phyloP scores from a whole-genome alignment of 2,888 invertebrate genomes.

The Vandiemenella viatica region DNA sequence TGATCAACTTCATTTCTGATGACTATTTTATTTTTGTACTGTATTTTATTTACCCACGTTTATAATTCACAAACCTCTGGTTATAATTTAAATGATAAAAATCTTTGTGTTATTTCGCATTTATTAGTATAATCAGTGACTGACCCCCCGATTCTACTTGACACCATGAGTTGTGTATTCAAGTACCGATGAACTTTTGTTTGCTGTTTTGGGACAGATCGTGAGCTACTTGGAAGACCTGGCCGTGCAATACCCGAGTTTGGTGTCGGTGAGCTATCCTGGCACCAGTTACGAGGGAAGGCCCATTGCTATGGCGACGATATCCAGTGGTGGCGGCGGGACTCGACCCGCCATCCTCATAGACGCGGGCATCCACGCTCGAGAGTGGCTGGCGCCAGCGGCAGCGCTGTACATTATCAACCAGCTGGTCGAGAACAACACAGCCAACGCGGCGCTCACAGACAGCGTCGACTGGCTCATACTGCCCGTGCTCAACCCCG shows the following conservation, averaged over 20 bases:
- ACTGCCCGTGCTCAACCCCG: slow-evolving; percentile 52
- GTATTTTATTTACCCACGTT: no score
- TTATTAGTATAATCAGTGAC: no score
- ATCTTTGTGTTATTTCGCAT: no score
- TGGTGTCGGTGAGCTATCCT: slow-evolving; percentile 37
- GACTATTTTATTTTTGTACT: no score
- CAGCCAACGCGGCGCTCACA: slow-evolving; percentile 36
- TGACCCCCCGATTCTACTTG: no score
- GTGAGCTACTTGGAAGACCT: slow-evolving; percentile 35
- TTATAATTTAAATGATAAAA: no score
- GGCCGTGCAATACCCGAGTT: slow-evolving; percentile 31
- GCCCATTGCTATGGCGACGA: slow-evolving; percentile 40
- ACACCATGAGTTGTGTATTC: no score
- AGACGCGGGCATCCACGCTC: slow-evolving; percentile 45
- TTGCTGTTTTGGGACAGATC: slow-evolving; percentile 31
- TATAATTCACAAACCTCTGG: no score
- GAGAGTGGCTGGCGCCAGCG: slow-evolving; percentile 52
- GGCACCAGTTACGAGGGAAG: slow-evolving; percentile 45
- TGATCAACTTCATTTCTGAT: no score
- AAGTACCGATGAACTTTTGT: background rate
- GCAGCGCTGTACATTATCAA: slow-evolving; percentile 41
- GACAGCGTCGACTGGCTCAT: slow-evolving; percentile 48
- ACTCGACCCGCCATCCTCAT: slow-evolving; percentile 24
- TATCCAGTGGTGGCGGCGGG: slow-evolving; percentile 30
- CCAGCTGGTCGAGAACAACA: slow-evolving; percentile 42